Conservation (phyloP, 2,113 vertebrate genomes). For the Malurus elegans region DNA sequence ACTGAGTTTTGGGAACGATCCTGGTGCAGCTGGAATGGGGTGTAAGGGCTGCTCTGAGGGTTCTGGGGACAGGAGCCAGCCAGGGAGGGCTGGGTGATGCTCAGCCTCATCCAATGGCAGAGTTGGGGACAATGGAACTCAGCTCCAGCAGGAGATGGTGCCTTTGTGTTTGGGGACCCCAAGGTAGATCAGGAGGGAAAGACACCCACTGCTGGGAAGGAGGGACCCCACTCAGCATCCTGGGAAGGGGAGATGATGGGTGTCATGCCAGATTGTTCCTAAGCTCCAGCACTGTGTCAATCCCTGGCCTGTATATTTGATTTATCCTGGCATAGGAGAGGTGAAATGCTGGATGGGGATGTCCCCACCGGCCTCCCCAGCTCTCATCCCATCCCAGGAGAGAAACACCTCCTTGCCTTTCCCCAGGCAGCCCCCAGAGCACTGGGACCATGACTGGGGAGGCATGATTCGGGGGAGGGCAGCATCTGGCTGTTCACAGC, state of each 20-base stretch:
- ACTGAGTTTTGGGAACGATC: background rate
- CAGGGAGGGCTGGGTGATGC: background rate
- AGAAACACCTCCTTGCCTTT: background rate
- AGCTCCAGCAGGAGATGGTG: background rate
- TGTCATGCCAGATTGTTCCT: background rate
- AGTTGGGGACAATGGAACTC: rapidly evolving
- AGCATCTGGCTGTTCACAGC: background rate
- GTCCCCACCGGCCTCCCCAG: background rate
- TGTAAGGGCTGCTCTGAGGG: background rate
- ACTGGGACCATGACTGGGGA: rapidly evolving
- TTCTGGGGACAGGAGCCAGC: background rate
- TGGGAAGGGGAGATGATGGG: background rate
- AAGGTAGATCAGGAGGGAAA: background rate
- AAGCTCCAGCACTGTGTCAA: background rate
- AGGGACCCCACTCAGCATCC: background rate
- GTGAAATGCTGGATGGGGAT: background rate
- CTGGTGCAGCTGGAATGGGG: background rate
- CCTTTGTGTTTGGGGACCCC: background rate
- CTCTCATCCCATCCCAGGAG: background rate
- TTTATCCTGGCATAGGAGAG: background rate
- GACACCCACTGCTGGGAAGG: background rate
- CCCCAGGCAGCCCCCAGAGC: background rate
- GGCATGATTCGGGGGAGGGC: rapidly evolving
- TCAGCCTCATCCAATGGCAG: background rate
- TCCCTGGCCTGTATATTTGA: background rate